These are phyloP conservation scores for Formica aserva DNA, from an alignment of 2,888 invertebrate species.

Conservation along the genomic window DNA sequence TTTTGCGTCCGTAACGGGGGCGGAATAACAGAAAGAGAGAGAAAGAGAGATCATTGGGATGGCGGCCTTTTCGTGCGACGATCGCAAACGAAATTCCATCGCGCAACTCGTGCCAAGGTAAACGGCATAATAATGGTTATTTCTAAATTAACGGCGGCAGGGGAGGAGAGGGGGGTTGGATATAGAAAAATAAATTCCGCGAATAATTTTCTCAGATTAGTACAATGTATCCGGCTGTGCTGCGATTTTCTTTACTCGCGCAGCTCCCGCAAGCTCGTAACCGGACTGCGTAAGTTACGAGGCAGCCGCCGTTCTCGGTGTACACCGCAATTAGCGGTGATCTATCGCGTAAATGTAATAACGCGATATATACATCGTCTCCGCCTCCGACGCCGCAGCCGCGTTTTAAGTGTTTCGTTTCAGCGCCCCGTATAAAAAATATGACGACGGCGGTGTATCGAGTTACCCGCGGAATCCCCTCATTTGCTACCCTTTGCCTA, in stretches of 20 bases:
- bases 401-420: slow-evolving; percentile 78
- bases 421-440: slow-evolving; percentile 70
- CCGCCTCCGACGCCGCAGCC: slow-evolving; percentile 74
- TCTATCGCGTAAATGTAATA: slow-evolving; percentile 83
- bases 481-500: slow-evolving; percentile 51
- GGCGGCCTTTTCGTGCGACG: slow-evolving; percentile 9
- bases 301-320: slow-evolving; percentile 77
- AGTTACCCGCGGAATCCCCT: slow-evolving; percentile 62
- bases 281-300: slow-evolving; percentile 80
- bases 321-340: slow-evolving; percentile 83
- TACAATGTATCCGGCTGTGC: slow-evolving; percentile 67
- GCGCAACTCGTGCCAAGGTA: slow-evolving; percentile 35
- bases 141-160: slow-evolving; percentile 59
- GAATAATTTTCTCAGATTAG: slow-evolving; percentile 79
- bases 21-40: background rate
- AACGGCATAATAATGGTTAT: slow-evolving; percentile 38
- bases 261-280: slow-evolving; percentile 50
- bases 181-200: slow-evolving; percentile 72
- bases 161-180: too few relatives aligned
- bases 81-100: slow-evolving; percentile 57
- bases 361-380: slow-evolving; percentile 75
- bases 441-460: slow-evolving; percentile 68
- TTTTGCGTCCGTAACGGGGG: background rate
- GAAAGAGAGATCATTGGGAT: background rate
- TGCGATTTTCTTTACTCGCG: slow-evolving; percentile 45